Evolutionary conservation across 2,888 invertebrate species (phyloP), one percentile per base, ranked within the genome.

Genomic region (Alviniconcha strummeri): DNA sequence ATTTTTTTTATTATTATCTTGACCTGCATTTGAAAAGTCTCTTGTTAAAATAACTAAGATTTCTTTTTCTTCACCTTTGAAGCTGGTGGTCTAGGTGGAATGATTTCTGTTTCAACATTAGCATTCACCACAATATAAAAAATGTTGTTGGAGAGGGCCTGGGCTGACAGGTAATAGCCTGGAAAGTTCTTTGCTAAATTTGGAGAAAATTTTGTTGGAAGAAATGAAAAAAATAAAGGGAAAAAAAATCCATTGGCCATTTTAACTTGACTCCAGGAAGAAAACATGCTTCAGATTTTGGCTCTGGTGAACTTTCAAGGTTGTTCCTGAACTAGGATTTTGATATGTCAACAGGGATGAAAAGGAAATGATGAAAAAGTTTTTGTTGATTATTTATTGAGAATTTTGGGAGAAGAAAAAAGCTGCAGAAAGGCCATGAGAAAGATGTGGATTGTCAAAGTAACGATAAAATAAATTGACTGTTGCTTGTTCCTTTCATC

Each of bases 81-180:
- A 36, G 36, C 36, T 36, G 36, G 36, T 36, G 36, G 36, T 36
- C 36, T 36, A 36, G 64, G 78, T 80, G 80, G 82, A 82, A 77
- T 82, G 82, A 77, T 82, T 76, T 82, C 82, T 82, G 5, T 74
- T 74, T 52, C 36, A 76, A 82, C 77, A 82, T 82, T 82, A 82
- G 82, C 82, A 82, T 82, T 82, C 82, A 82, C 82, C 82, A 77
- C 82, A 82, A 77, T n/a, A 75, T 82, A 75, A 75, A 36, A 82
- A 82, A 69, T 85, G 86, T 86, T 86, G 84, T 86, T 86, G 86
- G 86, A 86, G 86, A 86, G 86, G 86, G 86, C 86, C 86, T 86
- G 86, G 86, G 86, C 86, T 86, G 86, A 85, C 86, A 86, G 86
- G 86, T 85, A 85, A 85, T 86, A 86, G 83, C 85, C 86, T 86